Percentiles rank a stretch among this genome's conserved stretches.
Evolutionary conservation across 2,797 vertebrate species (phyloP).

Genomic region (Phoxinus dragarum): DNA sequence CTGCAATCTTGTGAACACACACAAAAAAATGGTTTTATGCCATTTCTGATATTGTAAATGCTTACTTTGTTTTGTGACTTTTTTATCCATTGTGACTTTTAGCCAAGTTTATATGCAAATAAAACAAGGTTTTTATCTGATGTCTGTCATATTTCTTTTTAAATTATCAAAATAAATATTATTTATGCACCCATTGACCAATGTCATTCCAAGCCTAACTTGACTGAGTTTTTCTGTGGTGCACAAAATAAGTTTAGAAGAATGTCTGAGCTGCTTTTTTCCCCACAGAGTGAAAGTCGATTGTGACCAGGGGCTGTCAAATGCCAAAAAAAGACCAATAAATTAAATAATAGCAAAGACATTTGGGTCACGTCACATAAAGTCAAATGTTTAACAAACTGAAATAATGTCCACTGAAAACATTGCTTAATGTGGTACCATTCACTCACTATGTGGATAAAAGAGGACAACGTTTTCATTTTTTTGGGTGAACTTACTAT

Average conservation of each 20-base stretch:
- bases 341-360: neutral
- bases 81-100: slow-evolving; percentile 91
- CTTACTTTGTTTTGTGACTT: slow-evolving; percentile 84
- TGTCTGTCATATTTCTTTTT: slow-evolving; percentile 5
- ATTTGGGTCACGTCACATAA: neutral
- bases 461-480: neutral
- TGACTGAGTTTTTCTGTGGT: neutral
- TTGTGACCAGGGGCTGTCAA: neutral
- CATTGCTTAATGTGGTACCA: neutral
- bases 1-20: slow-evolving; percentile 88
- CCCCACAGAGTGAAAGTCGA: neutral
- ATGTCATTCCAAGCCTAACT: neutral
- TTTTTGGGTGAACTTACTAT: neutral
- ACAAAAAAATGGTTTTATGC: slow-evolving; percentile 64
- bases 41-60: slow-evolving; percentile 85
- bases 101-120: slow-evolving; percentile 94
- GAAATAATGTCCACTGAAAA: neutral
- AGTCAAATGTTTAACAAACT: neutral
- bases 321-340: neutral
- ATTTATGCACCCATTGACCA: too few relatives aligned
- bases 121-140: slow-evolving; percentile 90
- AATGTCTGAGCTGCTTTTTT: neutral
- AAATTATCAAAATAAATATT: neutral
- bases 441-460: neutral
- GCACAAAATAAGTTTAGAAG: neutral